These are phyloP conservation scores for Odontamblyopus rebecca DNA, from an alignment of 2,797 vertebrate species.

Conservation along the genomic window DNA sequence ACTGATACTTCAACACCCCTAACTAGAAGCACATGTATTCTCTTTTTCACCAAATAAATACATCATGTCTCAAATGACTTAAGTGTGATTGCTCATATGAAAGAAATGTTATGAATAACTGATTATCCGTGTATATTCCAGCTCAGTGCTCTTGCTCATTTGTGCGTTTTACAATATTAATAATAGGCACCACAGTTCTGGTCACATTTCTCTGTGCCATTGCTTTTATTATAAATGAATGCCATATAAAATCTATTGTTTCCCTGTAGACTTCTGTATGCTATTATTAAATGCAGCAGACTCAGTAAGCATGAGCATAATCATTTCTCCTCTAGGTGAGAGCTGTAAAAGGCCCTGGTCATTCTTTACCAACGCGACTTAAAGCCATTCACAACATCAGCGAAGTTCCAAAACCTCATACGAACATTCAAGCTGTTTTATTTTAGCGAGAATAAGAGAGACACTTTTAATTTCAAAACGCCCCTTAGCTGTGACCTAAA, in stretches of 20 bases:
- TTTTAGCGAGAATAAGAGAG: constrained; percentile 71
- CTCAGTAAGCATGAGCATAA: not conserved
- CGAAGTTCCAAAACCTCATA: constrained; percentile 37
- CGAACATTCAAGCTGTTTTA: constrained; percentile 71
- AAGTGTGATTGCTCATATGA: too few species aligned
- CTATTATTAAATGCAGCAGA: constrained; percentile 7
- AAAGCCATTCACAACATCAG: constrained; percentile 60
- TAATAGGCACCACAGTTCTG: constrained; percentile 4
- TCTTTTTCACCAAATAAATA: too few species aligned
- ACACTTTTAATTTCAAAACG: constrained; percentile 75
- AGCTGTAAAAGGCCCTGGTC: constrained; percentile 27
- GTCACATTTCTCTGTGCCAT: not conserved
- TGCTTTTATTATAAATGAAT: constrained; percentile 5
- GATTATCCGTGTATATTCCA: too few species aligned
- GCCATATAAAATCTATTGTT: not conserved
- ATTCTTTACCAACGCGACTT: constrained; percentile 50
- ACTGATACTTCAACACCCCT: too few species aligned
- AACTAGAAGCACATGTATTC: too few species aligned
- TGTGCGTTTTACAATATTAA: not conserved
- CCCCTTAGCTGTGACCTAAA: constrained; percentile 76
- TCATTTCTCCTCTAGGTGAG: not conserved
- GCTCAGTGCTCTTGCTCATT: too few species aligned
- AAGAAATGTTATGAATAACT: too few species aligned
- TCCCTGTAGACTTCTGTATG: not conserved
- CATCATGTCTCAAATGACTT: too few species aligned